phyloP scores from a whole-genome alignment of 2,888 invertebrate species.

The Tipula helvola region DNA sequence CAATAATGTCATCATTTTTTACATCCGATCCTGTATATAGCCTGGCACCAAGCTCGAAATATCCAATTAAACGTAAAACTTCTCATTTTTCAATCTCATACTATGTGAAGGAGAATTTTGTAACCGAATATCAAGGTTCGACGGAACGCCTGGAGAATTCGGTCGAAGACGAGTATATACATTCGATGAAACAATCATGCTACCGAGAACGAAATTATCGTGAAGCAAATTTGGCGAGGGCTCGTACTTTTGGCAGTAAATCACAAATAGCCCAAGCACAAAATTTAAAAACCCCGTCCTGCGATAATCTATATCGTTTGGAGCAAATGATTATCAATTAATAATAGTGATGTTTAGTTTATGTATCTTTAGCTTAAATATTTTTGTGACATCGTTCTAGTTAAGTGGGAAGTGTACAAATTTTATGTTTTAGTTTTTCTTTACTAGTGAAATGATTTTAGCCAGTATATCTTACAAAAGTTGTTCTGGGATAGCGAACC shows the following conservation, averaged over 20 bases:
- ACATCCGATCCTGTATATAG: conserved; percentile 90
- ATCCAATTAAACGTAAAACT: conserved; percentile 54
- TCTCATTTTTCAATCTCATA: conserved; percentile 75
- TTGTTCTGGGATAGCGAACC: background rate
- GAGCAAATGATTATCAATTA: conserved; percentile 9
- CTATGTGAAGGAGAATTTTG: conserved; percentile 87
- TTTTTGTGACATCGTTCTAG: background rate
- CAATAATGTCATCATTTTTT: conserved; percentile 88
- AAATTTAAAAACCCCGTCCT: conserved; percentile 66
- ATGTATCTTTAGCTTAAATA: background rate
- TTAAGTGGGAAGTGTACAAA: background rate
- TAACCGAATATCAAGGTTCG: conserved; percentile 70
- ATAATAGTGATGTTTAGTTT: background rate
- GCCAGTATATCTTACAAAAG: background rate
- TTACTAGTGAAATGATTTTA: background rate
- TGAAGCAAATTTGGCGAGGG: conserved; percentile 90
- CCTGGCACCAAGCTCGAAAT: conserved; percentile 56
- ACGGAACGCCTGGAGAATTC: conserved; percentile 76
- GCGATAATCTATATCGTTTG: conserved; percentile 40
- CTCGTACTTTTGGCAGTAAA: conserved; percentile 80
- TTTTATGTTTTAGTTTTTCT: background rate
- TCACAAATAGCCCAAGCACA: conserved; percentile 70
- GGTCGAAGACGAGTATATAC: conserved; percentile 89
- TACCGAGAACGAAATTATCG: conserved; percentile 83
- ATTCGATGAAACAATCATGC: conserved; percentile 74